Evolutionary conservation across 1,140 invertebrate genomes (phyloP).

Genomic region (Zaprionus nigranus): DNA sequence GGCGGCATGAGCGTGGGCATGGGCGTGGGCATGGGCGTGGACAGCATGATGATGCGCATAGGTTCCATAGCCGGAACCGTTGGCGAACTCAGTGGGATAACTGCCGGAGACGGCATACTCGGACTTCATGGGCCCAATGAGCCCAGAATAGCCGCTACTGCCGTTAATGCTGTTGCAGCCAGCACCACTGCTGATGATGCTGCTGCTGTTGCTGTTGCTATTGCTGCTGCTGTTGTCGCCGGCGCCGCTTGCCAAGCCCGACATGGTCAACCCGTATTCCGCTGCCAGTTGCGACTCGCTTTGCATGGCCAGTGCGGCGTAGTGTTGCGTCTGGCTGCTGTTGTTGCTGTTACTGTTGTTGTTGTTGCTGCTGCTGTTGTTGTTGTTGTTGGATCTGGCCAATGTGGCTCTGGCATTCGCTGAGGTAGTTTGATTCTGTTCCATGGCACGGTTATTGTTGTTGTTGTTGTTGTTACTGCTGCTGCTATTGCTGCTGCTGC

Average conservation of each 20-base stretch:
- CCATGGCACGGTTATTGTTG: constrained; percentile 46
- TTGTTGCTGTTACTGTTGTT: background rate
- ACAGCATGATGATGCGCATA: constrained; percentile 50
- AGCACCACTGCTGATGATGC: constrained; percentile 29
- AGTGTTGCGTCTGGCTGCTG: constrained; percentile 49
- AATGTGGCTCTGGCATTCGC: constrained; percentile 22
- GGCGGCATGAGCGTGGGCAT: constrained; percentile 31
- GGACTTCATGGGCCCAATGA: constrained; percentile 70
- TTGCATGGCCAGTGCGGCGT: constrained; percentile 74
- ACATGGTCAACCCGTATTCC: constrained; percentile 78
- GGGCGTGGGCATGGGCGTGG: constrained; percentile 22
- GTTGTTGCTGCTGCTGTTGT: background rate
- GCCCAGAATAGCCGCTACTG: constrained; percentile 34
- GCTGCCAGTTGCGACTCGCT: constrained; percentile 76
- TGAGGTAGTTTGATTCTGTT: constrained; percentile 46
- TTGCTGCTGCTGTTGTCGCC: constrained; percentile 58
- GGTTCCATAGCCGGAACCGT: constrained; percentile 47
- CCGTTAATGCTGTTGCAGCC: constrained; percentile 15
- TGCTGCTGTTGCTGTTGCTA: constrained; percentile 20
- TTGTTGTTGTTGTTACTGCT: background rate
- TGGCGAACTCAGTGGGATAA: constrained; percentile 68
- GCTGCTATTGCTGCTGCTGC: constrained; percentile 8
- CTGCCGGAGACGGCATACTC: constrained; percentile 60
- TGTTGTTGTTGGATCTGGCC: background rate
- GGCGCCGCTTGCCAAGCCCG: constrained; percentile 64